Evolutionary conservation across 2,888 invertebrate genomes (phyloP).

Genomic region (Baronia brevicornis): DNA sequence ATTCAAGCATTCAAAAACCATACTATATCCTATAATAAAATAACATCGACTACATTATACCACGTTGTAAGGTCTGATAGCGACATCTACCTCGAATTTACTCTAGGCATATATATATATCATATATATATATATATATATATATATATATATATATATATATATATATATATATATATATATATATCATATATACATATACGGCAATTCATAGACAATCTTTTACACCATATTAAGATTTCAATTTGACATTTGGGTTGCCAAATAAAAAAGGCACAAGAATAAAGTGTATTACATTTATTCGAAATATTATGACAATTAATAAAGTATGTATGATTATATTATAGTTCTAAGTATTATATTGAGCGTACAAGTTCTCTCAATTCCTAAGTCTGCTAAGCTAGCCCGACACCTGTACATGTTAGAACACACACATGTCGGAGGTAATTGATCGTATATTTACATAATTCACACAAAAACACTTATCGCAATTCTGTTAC

Average conservation of each 20-base stretch:
- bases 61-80: too few species aligned
- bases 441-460: conserved; percentile 38
- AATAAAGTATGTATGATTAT: conserved; percentile 57
- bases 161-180: too few species aligned
- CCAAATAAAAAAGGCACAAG: conserved; percentile 26
- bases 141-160: too few species aligned
- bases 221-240: conserved; percentile 8
- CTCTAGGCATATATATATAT: too few species aligned
- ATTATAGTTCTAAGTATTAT: conserved; percentile 51
- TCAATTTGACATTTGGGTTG: too few species aligned
- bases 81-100: too few species aligned
- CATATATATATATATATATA: too few species aligned
- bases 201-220: background rate
- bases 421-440: conserved; percentile 30
- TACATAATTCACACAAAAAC: conserved; percentile 34
- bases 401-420: conserved; percentile 40
- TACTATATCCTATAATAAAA: too few species aligned
- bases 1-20: too few species aligned
- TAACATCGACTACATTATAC: too few species aligned
- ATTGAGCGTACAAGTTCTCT: conserved; percentile 68
- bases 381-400: conserved; percentile 70
- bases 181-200: too few species aligned
- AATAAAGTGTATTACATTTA: conserved; percentile 55
- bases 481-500: conserved; percentile 21
- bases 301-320: conserved; percentile 65